Conservation (phyloP, 2,888 invertebrate genomes). For the Cheilosia soror region DNA sequence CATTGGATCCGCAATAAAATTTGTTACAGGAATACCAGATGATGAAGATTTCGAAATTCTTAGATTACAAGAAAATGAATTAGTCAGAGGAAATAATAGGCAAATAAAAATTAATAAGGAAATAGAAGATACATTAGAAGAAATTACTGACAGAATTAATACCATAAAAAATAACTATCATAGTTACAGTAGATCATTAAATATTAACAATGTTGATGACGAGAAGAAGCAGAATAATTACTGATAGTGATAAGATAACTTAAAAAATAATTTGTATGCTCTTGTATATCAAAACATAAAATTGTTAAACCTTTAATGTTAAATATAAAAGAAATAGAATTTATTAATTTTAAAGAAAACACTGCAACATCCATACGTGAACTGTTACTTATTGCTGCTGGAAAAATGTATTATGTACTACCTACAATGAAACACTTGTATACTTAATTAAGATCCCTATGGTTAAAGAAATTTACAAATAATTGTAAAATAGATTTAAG, state of each 20-base stretch:
- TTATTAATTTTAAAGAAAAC: background rate
- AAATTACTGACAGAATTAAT: conserved; percentile 18
- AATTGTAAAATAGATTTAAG: too few species aligned
- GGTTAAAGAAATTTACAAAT: conserved; percentile 1
- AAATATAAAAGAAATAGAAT: conserved; percentile 12
- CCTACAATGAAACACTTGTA: background rate
- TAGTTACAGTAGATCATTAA: background rate
- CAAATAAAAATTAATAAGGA: conserved; percentile 13
- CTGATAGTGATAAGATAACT: too few species aligned
- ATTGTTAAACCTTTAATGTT: background rate
- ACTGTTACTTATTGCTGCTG: background rate
- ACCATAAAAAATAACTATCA: background rate
- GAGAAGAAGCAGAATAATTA: conserved; percentile 8
- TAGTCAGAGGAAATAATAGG: conserved; percentile 12
- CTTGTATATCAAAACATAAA: background rate
- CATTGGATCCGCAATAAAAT: conserved; percentile 27
- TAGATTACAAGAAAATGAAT: conserved; percentile 24
- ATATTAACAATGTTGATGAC: conserved; percentile 5
- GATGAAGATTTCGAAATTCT: conserved; percentile 23
- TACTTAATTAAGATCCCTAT: conserved; percentile 18
- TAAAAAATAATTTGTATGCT: conserved; percentile 1
- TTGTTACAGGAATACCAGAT: conserved; percentile 17
- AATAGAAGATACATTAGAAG: background rate
- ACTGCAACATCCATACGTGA: conserved; percentile 4
- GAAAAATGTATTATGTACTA: conserved; percentile 12